phyloP scores from a whole-genome alignment of 2,888 invertebrate species.

The Sesia apiformis region DNA sequence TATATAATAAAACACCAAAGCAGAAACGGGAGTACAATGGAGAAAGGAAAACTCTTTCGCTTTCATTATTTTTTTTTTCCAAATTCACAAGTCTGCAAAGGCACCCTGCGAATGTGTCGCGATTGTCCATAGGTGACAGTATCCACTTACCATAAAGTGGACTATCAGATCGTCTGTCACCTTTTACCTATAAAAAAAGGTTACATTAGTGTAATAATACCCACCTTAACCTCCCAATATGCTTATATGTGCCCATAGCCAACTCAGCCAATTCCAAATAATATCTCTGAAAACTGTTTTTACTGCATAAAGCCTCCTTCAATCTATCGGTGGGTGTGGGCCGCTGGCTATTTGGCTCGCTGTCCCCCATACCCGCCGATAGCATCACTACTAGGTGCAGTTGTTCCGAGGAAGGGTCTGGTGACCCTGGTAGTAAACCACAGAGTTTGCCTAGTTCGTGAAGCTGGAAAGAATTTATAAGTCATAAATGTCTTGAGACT shows the following conservation, averaged over 20 bases:
- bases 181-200: no score
- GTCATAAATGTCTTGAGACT: no score
- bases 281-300: constrained; percentile 90
- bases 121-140: no score
- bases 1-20: no score
- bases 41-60: no score
- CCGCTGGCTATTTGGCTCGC: constrained; percentile 58
- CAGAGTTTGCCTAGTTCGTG: constrained; percentile 91
- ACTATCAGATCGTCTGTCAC: no score
- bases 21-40: no score
- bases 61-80: no score
- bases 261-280: constrained; percentile 95
- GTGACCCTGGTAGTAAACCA: constrained; percentile 88
- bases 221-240: constrained; percentile 82
- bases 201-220: background rate
- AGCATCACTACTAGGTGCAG: constrained; percentile 92
- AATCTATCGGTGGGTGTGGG: constrained; percentile 85
- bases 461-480: constrained; percentile 67
- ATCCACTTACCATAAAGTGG: no score
- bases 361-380: constrained; percentile 92
- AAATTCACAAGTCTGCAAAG: no score
- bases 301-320: constrained; percentile 92
- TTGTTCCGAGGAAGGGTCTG: constrained; percentile 87
- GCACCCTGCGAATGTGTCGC: no score
- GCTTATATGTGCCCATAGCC: constrained; percentile 97